Evolutionary conservation across 2,797 vertebrate species (phyloP).

Genomic region (Falco columbarius): DNA sequence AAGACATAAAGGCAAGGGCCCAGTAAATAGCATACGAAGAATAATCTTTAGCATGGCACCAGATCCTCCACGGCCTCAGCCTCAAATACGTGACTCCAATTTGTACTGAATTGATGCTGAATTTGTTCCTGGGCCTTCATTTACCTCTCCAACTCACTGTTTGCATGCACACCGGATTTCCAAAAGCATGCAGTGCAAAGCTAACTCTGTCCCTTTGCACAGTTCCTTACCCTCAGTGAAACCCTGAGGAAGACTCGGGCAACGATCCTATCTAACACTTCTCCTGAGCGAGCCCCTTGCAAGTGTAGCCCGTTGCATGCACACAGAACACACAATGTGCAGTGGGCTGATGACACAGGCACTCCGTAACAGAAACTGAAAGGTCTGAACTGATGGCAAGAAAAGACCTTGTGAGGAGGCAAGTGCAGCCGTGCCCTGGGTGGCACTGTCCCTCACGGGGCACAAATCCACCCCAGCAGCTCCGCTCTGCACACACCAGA

Average conservation of each 20-base stretch:
- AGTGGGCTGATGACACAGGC: fast-evolving
- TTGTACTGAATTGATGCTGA: not conserved
- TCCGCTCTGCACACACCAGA: not conserved
- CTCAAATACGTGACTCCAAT: fast-evolving
- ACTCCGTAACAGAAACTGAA: not conserved
- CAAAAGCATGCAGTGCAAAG: not conserved
- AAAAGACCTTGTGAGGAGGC: fast-evolving
- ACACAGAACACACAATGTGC: not conserved
- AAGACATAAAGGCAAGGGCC: not conserved
- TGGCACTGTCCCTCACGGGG: not conserved
- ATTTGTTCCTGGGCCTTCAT: not conserved
- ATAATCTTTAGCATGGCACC: not conserved
- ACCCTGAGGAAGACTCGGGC: not conserved
- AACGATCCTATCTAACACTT: not conserved
- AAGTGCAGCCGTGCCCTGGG: fast-evolving
- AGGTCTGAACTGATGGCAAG: not conserved
- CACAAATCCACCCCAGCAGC: not conserved
- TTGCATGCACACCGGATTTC: not conserved
- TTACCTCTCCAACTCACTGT: not conserved
- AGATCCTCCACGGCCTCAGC: not conserved
- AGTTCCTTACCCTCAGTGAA: not conserved
- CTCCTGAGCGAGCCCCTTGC: not conserved
- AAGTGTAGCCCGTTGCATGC: not conserved
- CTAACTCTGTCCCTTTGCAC: not conserved
- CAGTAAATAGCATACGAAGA: fast-evolving